phyloP scores from a whole-genome alignment of 2,797 vertebrate species.

The Staurois parvus region DNA sequence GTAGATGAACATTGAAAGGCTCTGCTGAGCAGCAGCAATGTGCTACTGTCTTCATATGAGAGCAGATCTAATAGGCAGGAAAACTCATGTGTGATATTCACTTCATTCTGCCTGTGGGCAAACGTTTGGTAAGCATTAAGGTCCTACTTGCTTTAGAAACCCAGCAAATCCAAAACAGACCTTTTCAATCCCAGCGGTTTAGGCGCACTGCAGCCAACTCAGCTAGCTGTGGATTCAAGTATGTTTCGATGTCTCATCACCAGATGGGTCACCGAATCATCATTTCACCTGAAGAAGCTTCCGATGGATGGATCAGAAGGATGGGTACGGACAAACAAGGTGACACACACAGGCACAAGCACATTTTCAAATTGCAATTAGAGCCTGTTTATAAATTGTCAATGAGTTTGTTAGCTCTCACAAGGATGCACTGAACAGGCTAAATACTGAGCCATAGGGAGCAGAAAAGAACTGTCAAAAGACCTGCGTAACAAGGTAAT shows the following conservation, averaged over 20 bases:
- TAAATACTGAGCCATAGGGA: no score
- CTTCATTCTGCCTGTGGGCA: not conserved
- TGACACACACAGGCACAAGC: no score
- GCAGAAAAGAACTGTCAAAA: no score
- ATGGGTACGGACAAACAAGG: no score
- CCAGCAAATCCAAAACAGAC: not conserved
- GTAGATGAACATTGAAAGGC: not conserved
- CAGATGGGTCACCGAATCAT: not conserved
- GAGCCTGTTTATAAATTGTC: no score
- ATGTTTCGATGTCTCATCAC: not conserved
- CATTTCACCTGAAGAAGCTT: not conserved
- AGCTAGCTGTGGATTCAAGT: not conserved
- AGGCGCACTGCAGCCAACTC: not conserved
- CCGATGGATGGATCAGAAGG: not conserved
- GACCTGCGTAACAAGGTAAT: no score
- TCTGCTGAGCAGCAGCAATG: not conserved
- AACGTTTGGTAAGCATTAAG: not conserved
- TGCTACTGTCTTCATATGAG: not conserved
- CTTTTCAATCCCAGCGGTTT: not conserved
- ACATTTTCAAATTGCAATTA: no score
- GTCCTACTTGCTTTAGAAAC: not conserved
- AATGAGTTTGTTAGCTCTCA: no score
- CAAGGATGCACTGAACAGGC: no score
- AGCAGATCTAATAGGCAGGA: not conserved
- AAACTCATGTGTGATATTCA: not conserved